Conservation (phyloP, 2,888 invertebrate species). For the Meiosimyza platycephala region DNA sequence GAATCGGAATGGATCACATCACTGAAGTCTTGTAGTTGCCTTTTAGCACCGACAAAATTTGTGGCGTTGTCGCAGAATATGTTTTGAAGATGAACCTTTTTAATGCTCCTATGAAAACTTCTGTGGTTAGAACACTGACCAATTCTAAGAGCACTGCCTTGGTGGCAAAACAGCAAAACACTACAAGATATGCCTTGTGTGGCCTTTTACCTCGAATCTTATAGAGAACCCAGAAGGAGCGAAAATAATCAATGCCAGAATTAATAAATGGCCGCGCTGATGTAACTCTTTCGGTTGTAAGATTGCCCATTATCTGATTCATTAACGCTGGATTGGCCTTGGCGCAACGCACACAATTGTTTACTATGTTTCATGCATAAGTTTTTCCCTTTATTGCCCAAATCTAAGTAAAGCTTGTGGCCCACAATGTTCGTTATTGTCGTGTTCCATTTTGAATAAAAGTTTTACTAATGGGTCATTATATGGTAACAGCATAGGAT, state of each 20-base stretch:
- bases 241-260: constrained; percentile 42
- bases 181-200: constrained; percentile 35
- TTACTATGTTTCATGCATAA: constrained; percentile 37
- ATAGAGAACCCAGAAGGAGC: constrained; percentile 36
- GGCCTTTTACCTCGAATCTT: constrained; percentile 33
- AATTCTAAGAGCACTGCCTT: neutral
- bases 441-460: constrained; percentile 7
- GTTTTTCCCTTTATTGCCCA: constrained; percentile 47
- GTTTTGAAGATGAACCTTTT: too few relatives aligned
- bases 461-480: constrained; percentile 34
- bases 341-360: constrained; percentile 43
- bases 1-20: too few relatives aligned
- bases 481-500: constrained; percentile 43
- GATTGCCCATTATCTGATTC: constrained; percentile 45
- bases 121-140: too few relatives aligned
- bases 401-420: constrained; percentile 35
- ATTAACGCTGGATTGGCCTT: constrained; percentile 35
- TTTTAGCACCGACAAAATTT: too few relatives aligned
- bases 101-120: too few relatives aligned
- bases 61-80: too few relatives aligned
- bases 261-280: constrained; percentile 36
- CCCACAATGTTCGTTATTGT: constrained; percentile 29
- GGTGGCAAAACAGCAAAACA: neutral
- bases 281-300: constrained; percentile 27
- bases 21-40: too few relatives aligned